Percentiles rank a stretch among this genome's conserved stretches.
Conservation (phyloP, 2,888 invertebrate genomes). For the Eupithecia centaureata region DNA sequence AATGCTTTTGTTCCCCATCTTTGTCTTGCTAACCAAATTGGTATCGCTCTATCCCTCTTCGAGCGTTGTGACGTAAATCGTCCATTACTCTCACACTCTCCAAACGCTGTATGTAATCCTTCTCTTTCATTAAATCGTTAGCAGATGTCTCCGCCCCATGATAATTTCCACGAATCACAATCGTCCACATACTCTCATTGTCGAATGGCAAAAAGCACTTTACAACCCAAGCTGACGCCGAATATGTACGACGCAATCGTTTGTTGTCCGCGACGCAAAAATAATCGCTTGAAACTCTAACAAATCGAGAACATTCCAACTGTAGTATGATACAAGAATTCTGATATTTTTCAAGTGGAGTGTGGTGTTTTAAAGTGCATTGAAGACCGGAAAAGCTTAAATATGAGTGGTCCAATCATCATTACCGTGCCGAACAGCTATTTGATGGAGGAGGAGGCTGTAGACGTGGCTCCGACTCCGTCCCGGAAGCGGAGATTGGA, state of each 20-base stretch:
- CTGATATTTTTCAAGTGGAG: constrained; percentile 53
- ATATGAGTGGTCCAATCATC: constrained; percentile 80
- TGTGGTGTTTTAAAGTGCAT: constrained; percentile 54
- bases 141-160: constrained; percentile 52
- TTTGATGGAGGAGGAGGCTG: constrained; percentile 69
- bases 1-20: not conserved
- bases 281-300: constrained; percentile 63
- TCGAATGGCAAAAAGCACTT: constrained; percentile 49
- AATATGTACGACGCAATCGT: constrained; percentile 74
- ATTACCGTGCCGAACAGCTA: constrained; percentile 81
- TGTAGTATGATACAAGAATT: constrained; percentile 66
- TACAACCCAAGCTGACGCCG: constrained; percentile 63
- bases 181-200: constrained; percentile 69
- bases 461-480: constrained; percentile 65
- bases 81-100: constrained; percentile 22
- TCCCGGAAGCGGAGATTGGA: constrained; percentile 89
- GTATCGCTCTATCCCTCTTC: constrained; percentile 9
- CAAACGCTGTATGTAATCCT: constrained; percentile 5
- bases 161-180: constrained; percentile 62
- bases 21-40: not conserved
- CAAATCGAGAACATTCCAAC: constrained; percentile 49
- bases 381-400: constrained; percentile 50
- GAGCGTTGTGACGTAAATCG: constrained; percentile 11
- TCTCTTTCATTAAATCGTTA: constrained; percentile 47
- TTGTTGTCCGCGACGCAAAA: constrained; percentile 59